Percentiles rank a stretch among this genome's conserved stretches.
Conservation (phyloP, 2,113 vertebrate genomes). For the Phyllostomus hastatus region DNA sequence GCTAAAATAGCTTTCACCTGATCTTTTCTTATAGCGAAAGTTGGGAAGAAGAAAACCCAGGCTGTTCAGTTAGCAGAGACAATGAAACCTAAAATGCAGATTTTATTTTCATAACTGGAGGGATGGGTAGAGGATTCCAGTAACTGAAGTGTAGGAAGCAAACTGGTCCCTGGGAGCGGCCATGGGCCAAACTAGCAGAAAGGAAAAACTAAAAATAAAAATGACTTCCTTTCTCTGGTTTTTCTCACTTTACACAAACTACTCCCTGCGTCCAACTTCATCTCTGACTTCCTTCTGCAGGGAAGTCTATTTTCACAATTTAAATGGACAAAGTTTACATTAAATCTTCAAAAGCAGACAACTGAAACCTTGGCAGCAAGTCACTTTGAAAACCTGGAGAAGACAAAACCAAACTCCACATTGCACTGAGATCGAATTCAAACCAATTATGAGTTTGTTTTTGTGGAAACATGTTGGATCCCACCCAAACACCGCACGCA, state of each 20-base stretch:
- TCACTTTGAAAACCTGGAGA: slow-evolving; percentile 33
- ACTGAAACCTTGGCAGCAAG: not conserved
- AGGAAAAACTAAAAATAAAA: slow-evolving; percentile 51
- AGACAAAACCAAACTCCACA: not conserved
- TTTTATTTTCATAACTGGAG: not conserved
- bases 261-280: not conserved
- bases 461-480: not conserved
- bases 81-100: not conserved
- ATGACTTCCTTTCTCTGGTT: slow-evolving; percentile 20
- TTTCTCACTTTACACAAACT: slow-evolving; percentile 28
- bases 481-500: not conserved
- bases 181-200: not conserved
- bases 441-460: slow-evolving; percentile 10
- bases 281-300: slow-evolving; percentile 55
- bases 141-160: not conserved
- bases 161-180: not conserved
- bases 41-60: not conserved
- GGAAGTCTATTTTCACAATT: slow-evolving; percentile 49
- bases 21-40: not conserved
- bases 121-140: not conserved
- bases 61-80: not conserved
- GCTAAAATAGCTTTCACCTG: not conserved
- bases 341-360: slow-evolving; percentile 34
- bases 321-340: slow-evolving; percentile 19
- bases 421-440: not conserved